Evolutionary conservation across 2,797 vertebrate species (phyloP).

Genomic region (Microhierax caerulescens): DNA sequence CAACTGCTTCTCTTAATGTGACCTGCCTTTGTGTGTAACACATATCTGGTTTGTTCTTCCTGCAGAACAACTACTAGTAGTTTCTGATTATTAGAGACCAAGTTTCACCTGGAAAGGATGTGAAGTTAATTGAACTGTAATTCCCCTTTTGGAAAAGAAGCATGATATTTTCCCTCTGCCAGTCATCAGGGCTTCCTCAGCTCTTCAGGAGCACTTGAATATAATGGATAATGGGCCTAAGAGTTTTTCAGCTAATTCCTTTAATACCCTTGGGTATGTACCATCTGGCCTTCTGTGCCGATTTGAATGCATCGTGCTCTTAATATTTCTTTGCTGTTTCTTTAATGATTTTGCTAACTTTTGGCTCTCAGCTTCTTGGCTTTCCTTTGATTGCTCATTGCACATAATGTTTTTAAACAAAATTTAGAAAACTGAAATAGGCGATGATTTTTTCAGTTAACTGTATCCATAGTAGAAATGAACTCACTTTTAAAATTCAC

Average conservation of each 20-base stretch:
- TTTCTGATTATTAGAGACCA: conserved; percentile 17
- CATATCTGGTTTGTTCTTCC: not conserved
- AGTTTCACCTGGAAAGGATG: conserved; percentile 15
- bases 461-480: not conserved
- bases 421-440: not conserved
- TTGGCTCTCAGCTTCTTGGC: not conserved
- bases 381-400: not conserved
- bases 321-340: conserved; percentile 39
- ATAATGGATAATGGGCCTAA: conserved; percentile 67
- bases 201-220: conserved; percentile 51
- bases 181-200: conserved; percentile 30
- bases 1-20: not conserved
- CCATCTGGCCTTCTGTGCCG: conserved; percentile 56
- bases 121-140: conserved; percentile 50
- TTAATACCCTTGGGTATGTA: conserved; percentile 60
- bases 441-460: not conserved
- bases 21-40: not conserved
- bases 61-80: not conserved
- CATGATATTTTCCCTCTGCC: not conserved
- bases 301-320: conserved; percentile 24
- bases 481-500: not conserved
- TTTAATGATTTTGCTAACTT: conserved; percentile 34
- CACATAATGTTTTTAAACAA: not conserved
- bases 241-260: conserved; percentile 69
- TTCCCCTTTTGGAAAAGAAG: conserved; percentile 26